Evolutionary conservation across 2,797 vertebrate genomes (phyloP).

Genomic region (Antennarius maculatus): DNA sequence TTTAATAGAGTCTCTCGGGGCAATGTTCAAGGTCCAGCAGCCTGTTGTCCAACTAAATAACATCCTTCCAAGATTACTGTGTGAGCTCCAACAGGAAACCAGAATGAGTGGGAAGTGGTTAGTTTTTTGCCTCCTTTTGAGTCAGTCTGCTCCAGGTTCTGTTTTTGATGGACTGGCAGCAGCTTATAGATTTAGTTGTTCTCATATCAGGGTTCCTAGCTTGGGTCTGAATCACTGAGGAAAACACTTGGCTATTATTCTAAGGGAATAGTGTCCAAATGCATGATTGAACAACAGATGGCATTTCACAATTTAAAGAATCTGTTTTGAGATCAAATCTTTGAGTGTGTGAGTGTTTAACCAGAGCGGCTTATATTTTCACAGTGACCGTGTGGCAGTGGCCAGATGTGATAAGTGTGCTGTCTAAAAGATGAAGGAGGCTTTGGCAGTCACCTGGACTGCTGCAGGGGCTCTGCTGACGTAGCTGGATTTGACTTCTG

Average conservation of each 20-base stretch:
- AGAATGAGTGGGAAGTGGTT: constrained; percentile 59
- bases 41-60: constrained; percentile 65
- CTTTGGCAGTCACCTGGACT: constrained; percentile 71
- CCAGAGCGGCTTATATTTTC: constrained; percentile 26
- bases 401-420: constrained; percentile 35
- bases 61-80: constrained; percentile 22
- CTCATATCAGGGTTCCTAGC: constrained; percentile 55
- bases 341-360: constrained; percentile 13
- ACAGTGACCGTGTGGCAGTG: constrained; percentile 29
- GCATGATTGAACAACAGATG: constrained; percentile 51
- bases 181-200: constrained; percentile 57
- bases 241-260: constrained; percentile 50
- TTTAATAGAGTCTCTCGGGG: constrained; percentile 58
- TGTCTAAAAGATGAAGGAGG: constrained; percentile 64
- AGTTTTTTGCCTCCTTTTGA: constrained; percentile 44
- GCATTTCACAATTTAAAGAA: constrained; percentile 40
- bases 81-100: constrained; percentile 32
- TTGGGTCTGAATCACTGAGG: constrained; percentile 45
- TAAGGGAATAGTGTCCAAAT: constrained; percentile 44
- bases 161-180: constrained; percentile 61
- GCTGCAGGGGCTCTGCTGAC: constrained; percentile 66
- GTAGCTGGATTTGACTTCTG: constrained; percentile 65
- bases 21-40: constrained; percentile 58
- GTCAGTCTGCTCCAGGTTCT: constrained; percentile 50
- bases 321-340: constrained; percentile 35